Evolutionary conservation across 2,888 invertebrate species (phyloP), one percentile per base, ranked within the genome.

Genomic region (Pilophorus perplexus): DNA sequence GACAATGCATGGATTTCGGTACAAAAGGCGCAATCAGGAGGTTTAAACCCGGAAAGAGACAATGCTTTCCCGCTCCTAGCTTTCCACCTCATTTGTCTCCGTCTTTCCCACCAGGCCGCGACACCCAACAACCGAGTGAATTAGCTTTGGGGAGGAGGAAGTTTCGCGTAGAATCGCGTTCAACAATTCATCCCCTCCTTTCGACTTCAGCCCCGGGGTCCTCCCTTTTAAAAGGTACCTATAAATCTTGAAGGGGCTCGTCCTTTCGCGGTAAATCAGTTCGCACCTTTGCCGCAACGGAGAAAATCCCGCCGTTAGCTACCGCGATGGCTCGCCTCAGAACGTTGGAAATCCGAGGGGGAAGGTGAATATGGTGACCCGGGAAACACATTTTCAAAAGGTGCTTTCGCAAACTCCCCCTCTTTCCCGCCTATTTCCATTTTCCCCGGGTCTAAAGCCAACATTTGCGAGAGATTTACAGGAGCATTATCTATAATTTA

Each of bases 401-500:
- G 52, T 52, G 18, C 52, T 52, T 25, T 25, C 12, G n/a, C 52
- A 18, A 18, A 5, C 23, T 25, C 3, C 46, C 46, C 12, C 46
- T 46, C 5, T 10, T 23, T 44, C 20, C 44, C 23, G 20, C 44
- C 44, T 38, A 6, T 38, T 3, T 18, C 42, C 48, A 20, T n/a
- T 18, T 48, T 22, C 10, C 10, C 6, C 25, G 16, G 20, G 16
- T 10, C 12, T 20, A 55, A 55, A 55, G 38, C 55, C 38, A 55
- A 55, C 55, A 38, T 55, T 55, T 55, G 55, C 38, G 20, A 12
- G 25, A 55, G 55, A 40, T 55, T 55, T 55, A 55, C 40, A 4
- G 38, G 55, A 33, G 55, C 38, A 55, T 55, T 55, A 55, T 55
- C 55, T 37, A 55, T 55, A 55, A 55, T 55, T 55, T 55, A 55